A percentile compares a stretch with the other conserved stretches of the same genome.
Conservation (phyloP, 1,140 invertebrate species). For the Diachasma alloeum region DNA sequence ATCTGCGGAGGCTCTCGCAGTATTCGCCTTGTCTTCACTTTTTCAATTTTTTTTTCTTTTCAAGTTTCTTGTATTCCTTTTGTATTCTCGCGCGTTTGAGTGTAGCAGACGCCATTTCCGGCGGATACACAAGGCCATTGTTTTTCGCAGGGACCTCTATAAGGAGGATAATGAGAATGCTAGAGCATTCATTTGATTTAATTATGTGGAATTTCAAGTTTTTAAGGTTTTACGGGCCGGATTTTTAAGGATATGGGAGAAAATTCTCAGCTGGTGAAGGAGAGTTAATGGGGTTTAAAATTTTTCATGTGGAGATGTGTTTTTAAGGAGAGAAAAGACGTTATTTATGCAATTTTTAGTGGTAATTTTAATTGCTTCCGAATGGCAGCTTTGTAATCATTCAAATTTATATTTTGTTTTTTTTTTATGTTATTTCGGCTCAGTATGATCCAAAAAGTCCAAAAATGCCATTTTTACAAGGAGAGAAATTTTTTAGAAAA, state of each 20-base stretch:
- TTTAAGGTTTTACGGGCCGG: not conserved
- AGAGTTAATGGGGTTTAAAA: no score
- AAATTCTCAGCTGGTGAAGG: not conserved
- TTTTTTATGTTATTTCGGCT: no score
- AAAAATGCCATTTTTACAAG: no score
- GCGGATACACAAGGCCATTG: slow-evolving; percentile 34
- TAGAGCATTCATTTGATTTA: not conserved
- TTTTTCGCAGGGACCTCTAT: slow-evolving; percentile 14
- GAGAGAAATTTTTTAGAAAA: no score
- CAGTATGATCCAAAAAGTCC: no score
- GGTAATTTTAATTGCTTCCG: no score
- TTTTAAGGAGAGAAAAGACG: no score
- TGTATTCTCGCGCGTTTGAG: not conserved
- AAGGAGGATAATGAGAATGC: not conserved
- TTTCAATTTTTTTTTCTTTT: not conserved
- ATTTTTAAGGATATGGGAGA: not conserved
- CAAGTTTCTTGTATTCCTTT: not conserved
- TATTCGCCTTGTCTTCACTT: not conserved
- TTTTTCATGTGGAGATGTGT: not conserved
- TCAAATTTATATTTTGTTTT: no score
- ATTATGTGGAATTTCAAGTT: not conserved
- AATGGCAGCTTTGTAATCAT: no score
- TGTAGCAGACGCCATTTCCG: slow-evolving; percentile 1
- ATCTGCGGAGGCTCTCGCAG: not conserved
- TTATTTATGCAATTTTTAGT: no score